Evolutionary conservation across 1,140 invertebrate species (phyloP), one percentile per base, ranked within the genome.

Genomic region (Pectinophora gossypiella): DNA sequence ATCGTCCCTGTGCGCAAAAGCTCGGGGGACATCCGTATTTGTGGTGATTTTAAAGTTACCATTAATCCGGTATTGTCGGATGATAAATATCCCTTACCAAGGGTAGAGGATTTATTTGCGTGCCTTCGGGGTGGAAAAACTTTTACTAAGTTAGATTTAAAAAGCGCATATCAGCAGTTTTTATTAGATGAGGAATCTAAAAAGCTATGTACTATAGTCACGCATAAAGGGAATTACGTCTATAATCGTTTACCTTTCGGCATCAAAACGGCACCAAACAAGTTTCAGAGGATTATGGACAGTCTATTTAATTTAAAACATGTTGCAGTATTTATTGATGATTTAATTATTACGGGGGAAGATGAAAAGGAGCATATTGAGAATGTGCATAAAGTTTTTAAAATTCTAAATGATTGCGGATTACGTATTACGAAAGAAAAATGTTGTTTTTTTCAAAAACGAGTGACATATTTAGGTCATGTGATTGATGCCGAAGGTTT

Each of bases 221-320:
- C 76, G 13, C 48, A 59, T 21, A 52, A 50, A 42, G 68, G 65
- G 1, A 48, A 64, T 12, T 69, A 52, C 53, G 19, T 23, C 3
- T 65, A 51, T 51, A 61, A 61, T 22, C 19, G 59, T 6, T 42
- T 61, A 15, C 47, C 56, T 15, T 62, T 61, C 13, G 63, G 59
- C 0, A 48, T 87, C 0, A 61, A 63, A 1, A 57, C 66, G 9
- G 70, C 70, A 10, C 66, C 72, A 0, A 49, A 55, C 1, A 65
- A 73, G 21, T 85, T 78, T 44, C 81, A 87, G 50, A 44, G 67
- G 3, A n/a, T n/a, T n/a, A n/a, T n/a, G n/a, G n/a, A n/a, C n/a
- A n/a, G n/a, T n/a, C n/a, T n/a, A n/a, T n/a, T n/a, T n/a, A n/a
- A n/a, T n/a, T n/a, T n/a, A n/a, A n/a, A 54, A 1, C 45, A 53